Percentiles rank a stretch among this genome's conserved stretches.
Evolutionary conservation across 1,140 invertebrate genomes (phyloP).

Genomic region (Papilio polytes): DNA sequence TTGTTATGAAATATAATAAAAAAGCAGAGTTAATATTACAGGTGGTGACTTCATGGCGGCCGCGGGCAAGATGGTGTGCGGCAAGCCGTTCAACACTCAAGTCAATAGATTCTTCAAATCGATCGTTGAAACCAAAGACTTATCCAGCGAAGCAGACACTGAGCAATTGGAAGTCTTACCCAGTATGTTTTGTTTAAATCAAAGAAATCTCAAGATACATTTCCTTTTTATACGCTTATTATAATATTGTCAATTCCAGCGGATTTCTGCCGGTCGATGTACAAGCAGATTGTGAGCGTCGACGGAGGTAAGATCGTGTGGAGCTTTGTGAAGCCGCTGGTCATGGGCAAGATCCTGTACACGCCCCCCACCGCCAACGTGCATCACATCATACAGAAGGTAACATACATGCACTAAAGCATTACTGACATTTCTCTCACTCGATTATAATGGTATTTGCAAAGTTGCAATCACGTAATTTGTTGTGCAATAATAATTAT

Average conservation of each 20-base stretch:
- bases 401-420: neutral
- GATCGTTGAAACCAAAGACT: constrained; percentile 83
- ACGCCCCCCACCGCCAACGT: constrained; percentile 82
- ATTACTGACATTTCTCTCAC: neutral
- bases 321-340: constrained; percentile 87
- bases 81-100: constrained; percentile 81
- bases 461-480: neutral
- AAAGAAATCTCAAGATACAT: no score
- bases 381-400: constrained; percentile 65
- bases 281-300: constrained; percentile 84
- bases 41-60: constrained; percentile 80
- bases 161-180: constrained; percentile 84
- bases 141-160: constrained; percentile 79
- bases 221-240: no score
- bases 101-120: constrained; percentile 81
- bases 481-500: neutral
- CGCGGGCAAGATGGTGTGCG: constrained; percentile 85
- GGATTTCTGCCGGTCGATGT: constrained; percentile 86
- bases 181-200: constrained; percentile 78
- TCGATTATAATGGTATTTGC: neutral
- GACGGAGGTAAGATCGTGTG: constrained; percentile 87
- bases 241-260: constrained; percentile 66
- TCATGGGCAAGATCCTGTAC: constrained; percentile 87
- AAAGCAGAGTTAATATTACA: constrained; percentile 49
- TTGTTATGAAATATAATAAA: neutral